These are phyloP conservation scores for Gobius niger DNA, from an alignment of 2,113 vertebrate species.

Conservation along the genomic window DNA sequence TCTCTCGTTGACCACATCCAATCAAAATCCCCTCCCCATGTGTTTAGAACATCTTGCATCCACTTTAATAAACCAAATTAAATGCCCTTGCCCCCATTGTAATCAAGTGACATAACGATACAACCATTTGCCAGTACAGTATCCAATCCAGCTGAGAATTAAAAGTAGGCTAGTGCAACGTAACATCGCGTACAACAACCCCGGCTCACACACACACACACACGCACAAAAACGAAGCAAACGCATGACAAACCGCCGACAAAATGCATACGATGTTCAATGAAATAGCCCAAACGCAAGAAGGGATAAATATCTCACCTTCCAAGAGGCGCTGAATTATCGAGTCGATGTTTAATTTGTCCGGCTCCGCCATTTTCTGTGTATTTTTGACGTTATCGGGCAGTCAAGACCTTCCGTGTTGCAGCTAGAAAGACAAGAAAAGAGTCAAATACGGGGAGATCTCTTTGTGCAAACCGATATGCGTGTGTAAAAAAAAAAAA, in stretches of 20 bases:
- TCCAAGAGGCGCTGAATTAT: constrained; percentile 95
- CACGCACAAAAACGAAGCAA: neutral
- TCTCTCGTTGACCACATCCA: too few species aligned
- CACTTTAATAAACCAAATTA: neutral
- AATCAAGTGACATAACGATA: neutral
- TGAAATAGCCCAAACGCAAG: fast-evolving
- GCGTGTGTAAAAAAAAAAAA: too few species aligned
- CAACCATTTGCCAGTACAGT: neutral
- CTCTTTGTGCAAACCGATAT: neutral
- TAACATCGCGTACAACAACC: neutral
- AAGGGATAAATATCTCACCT: constrained; percentile 74
- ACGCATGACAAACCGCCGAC: neutral
- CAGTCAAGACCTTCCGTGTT: constrained; percentile 57
- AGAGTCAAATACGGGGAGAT: neutral
- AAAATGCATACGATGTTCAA: neutral
- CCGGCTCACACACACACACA: constrained; percentile 8
- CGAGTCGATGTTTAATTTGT: constrained; percentile 96
- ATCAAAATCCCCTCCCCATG: neutral
- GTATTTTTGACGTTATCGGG: constrained; percentile 69
- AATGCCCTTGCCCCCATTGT: neutral
- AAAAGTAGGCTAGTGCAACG: constrained; percentile 25
- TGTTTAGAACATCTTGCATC: neutral
- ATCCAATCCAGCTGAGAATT: neutral
- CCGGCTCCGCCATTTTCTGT: constrained; percentile 84
- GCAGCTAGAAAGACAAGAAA: constrained; percentile 43